Base-by-base conservation (phyloP, 2,113 vertebrate species). In the Pomatorhinus ruficollis region DNA sequence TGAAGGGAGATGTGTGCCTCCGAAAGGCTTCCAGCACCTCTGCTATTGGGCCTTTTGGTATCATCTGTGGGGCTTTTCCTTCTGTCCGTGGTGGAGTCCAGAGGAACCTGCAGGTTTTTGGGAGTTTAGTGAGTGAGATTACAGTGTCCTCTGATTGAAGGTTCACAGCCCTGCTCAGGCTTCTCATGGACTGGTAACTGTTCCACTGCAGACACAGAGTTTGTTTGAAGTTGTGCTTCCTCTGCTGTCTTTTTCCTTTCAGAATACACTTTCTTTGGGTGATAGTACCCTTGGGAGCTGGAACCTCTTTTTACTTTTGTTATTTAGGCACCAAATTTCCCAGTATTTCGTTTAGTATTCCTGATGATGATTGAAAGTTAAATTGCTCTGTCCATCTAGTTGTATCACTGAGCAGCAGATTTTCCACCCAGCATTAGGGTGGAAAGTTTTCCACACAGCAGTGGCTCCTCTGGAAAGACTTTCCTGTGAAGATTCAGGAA, bases 1-100 rank as follows among this genome's bases (percentile, higher is more conserved):
- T 35, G 60, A 23, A 39, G 35, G 37, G 60, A n/a, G 22, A 15
- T 0, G 0, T 45, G 44, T 0, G 1, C 40, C 72, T 71, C 7
- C 1, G 24, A 53, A 75, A 25, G 59, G 37, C n/a, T 50, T 42
- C 45, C 50, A 61, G 63, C 24, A 8, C 52, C 31, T 93, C 81
- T 39, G 10, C 10, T 42, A 0, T 13, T 84, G 86, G 12, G 10
- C 35, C 69, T 63, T 9, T 30, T 69, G 33, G 25, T 37, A 5
- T 70, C 9, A 8, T 42, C 40, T 42, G 31, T 7, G 52, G 31
- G 52, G 31, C 15, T 44, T 89, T 79, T 87, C 28, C 7, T 42
- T 75, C 72, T 78, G 15, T 42, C 79, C 3, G 0, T 81, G 19
- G 12, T 66, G 35, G 63, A 1, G 0, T n/a, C 65, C 4, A 0